phyloP scores from a whole-genome alignment of 2,113 vertebrate genomes.

The Brienomyrus brachyistius region DNA sequence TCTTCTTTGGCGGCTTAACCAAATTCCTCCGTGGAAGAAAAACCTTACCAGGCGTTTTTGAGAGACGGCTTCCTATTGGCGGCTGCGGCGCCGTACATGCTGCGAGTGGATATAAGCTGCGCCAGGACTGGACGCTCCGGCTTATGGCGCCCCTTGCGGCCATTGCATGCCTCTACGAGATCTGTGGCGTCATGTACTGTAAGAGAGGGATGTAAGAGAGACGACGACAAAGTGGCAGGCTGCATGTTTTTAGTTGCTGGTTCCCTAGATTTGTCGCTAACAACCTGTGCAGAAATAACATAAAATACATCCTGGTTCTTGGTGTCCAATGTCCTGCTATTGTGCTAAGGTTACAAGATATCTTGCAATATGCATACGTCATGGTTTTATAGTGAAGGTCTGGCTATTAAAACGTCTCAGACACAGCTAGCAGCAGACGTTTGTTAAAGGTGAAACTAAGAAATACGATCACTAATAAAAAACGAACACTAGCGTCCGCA shows the following conservation, averaged over 20 bases:
- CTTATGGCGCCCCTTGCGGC: slow-evolving; percentile 7
- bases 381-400: background rate
- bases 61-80: slow-evolving; percentile 55
- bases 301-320: background rate
- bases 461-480: background rate
- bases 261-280: background rate
- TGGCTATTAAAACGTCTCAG: background rate
- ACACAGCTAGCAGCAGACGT: background rate
- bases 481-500: background rate
- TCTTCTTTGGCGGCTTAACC: slow-evolving; percentile 54
- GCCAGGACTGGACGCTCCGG: slow-evolving; percentile 6
- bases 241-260: background rate
- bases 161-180: background rate
- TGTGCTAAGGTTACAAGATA: background rate
- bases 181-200: background rate
- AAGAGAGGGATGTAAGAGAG: background rate
- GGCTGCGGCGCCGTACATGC: slow-evolving; percentile 35
- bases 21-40: slow-evolving; percentile 48
- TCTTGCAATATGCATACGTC: background rate
- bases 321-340: background rate
- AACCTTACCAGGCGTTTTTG: slow-evolving; percentile 32
- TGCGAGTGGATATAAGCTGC: slow-evolving; percentile 16
- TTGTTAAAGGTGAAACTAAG: background rate
- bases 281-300: background rate
- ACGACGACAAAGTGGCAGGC: background rate